Evolutionary conservation across 2,797 vertebrate genomes (phyloP).

Genomic region (Enteromius treurensis): DNA sequence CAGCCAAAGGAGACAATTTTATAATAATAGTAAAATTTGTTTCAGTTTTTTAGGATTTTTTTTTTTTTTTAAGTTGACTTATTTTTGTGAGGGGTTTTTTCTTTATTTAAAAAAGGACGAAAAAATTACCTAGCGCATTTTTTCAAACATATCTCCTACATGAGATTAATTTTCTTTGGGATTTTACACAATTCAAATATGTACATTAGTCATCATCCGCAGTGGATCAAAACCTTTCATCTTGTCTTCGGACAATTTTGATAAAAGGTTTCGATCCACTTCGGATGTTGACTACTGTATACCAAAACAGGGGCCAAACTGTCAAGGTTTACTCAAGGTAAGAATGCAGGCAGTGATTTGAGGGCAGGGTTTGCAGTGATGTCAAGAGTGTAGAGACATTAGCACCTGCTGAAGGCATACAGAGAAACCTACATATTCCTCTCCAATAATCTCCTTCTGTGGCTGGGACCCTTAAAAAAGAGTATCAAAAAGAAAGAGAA

Average conservation of each 20-base stretch:
- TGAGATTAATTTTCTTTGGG: not conserved
- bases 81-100: not conserved
- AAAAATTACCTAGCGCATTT: not conserved
- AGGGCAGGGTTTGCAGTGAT: not conserved
- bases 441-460: slow-evolving; percentile 27
- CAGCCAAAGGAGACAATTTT: not conserved
- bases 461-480: slow-evolving; percentile 32
- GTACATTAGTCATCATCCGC: too few relatives aligned
- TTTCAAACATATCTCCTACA: not conserved
- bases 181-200: not conserved
- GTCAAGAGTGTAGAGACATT: not conserved
- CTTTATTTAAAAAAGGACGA: not conserved
- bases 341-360: slow-evolving; percentile 11
- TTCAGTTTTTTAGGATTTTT: not conserved
- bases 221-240: too few relatives aligned
- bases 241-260: too few relatives aligned
- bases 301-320: not conserved
- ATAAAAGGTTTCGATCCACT: too few relatives aligned
- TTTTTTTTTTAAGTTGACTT: not conserved
- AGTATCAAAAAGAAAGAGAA: slow-evolving; percentile 27
- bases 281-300: too few relatives aligned
- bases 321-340: not conserved
- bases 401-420: not conserved
- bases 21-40: not conserved
- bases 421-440: slow-evolving; percentile 32